Percentiles rank a stretch among this genome's conserved stretches.
Evolutionary conservation across 2,888 invertebrate species (phyloP).

Genomic region (Melangyna quadrimaculata): DNA sequence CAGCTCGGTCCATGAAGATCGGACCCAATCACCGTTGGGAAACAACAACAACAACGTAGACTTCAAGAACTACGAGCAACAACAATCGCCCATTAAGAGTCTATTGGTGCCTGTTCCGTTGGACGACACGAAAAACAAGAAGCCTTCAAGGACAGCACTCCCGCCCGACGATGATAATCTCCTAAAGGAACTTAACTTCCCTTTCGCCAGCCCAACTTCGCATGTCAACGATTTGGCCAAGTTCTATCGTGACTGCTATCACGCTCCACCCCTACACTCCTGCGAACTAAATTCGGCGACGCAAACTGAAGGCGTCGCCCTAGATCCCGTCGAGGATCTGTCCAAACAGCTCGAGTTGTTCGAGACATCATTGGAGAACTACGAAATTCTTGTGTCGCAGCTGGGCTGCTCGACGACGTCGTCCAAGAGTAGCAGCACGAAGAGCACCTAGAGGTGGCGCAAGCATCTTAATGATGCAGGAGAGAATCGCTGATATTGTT

Average conservation of each 20-base stretch:
- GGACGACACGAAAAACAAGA: slow-evolving; percentile 50
- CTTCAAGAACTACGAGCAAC: slow-evolving; percentile 71
- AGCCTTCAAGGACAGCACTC: slow-evolving; percentile 65
- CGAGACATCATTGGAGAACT: slow-evolving; percentile 80
- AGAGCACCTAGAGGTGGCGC: slow-evolving; percentile 36
- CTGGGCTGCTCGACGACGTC: slow-evolving; percentile 77
- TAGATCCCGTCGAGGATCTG: slow-evolving; percentile 77
- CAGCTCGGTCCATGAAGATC: slow-evolving; percentile 58
- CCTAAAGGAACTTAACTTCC: slow-evolving; percentile 80
- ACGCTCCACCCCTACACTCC: slow-evolving; percentile 79
- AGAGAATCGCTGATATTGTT: slow-evolving; percentile 68
- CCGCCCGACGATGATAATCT: slow-evolving; percentile 79
- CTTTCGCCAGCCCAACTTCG: slow-evolving; percentile 80
- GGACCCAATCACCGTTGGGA: slow-evolving; percentile 39
- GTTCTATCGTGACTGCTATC: slow-evolving; percentile 81
- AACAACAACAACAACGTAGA: slow-evolving; percentile 72
- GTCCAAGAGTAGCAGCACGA: slow-evolving; percentile 77
- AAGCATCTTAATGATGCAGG: slow-evolving; percentile 20
- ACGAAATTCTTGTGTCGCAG: slow-evolving; percentile 80
- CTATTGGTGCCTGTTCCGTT: slow-evolving; percentile 76
- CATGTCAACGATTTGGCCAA: slow-evolving; percentile 81
- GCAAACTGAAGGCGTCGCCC: slow-evolving; percentile 33
- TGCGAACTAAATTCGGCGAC: slow-evolving; percentile 41
- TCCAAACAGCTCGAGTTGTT: slow-evolving; percentile 81
- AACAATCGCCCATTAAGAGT: slow-evolving; percentile 78